A percentile compares a stretch with the other conserved stretches of the same genome.
phyloP scores from a whole-genome alignment of 2,888 invertebrate genomes.

The Oscheius sp. region DNA sequence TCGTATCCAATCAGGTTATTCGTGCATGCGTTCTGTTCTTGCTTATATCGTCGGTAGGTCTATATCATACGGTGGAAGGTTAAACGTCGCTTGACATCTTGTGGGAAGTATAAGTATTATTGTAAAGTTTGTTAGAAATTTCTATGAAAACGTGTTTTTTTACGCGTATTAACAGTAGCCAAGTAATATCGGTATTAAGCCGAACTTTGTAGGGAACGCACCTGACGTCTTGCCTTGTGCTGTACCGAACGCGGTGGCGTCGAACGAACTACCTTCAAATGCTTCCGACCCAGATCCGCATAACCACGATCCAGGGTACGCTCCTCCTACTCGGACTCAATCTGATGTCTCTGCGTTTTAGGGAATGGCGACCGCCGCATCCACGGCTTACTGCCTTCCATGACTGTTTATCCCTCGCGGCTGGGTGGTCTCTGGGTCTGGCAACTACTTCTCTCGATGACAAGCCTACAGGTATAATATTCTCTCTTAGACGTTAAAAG shows the following conservation, averaged over 20 bases:
- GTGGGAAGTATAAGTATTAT: too few relatives aligned
- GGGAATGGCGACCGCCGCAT: constrained; percentile 68
- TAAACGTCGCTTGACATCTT: too few relatives aligned
- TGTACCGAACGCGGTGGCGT: constrained; percentile 30
- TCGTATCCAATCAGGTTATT: not conserved
- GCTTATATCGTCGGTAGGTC: not conserved
- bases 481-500: too few relatives aligned
- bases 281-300: constrained; percentile 50
- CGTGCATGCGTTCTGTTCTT: constrained; percentile 7
- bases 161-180: too few relatives aligned
- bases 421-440: constrained; percentile 65
- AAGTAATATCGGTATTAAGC: too few relatives aligned
- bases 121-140: too few relatives aligned
- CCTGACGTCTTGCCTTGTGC: constrained; percentile 44
- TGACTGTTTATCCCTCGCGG: constrained; percentile 66
- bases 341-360: constrained; percentile 28
- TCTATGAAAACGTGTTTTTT: too few relatives aligned
- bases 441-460: constrained; percentile 48
- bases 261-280: constrained; percentile 49
- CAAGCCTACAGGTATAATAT: constrained; percentile 49
- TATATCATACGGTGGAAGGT: too few relatives aligned
- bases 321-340: too few relatives aligned
- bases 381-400: constrained; percentile 66
- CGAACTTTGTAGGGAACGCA: constrained; percentile 42
- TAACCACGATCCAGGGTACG: constrained; percentile 15